These are phyloP conservation scores for Dolichotis patagonum DNA, from an alignment of 2,113 vertebrate species.

Conservation along the genomic window DNA sequence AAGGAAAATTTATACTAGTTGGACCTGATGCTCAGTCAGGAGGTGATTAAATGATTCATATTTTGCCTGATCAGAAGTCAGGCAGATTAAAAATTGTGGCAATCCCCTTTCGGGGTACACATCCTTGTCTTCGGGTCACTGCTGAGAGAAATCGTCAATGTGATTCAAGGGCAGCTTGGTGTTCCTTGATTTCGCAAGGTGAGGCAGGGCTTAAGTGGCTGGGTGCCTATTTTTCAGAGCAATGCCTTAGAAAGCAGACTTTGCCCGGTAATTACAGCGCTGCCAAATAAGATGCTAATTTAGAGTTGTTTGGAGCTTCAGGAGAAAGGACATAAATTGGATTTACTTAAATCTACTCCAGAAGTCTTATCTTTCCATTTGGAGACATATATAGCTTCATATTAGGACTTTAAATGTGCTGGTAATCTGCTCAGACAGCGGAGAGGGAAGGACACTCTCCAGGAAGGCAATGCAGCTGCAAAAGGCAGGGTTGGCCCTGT, in stretches of 20 bases:
- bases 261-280: slow-evolving; percentile 34
- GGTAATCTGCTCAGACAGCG: neutral
- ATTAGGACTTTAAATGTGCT: slow-evolving; percentile 30
- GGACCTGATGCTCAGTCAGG: slow-evolving; percentile 56
- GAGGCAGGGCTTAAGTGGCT: slow-evolving; percentile 47
- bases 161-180: slow-evolving; percentile 63
- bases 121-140: slow-evolving; percentile 21
- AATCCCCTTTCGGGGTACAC: neutral
- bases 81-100: slow-evolving; percentile 59
- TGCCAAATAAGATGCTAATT: slow-evolving; percentile 64
- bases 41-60: slow-evolving; percentile 71
- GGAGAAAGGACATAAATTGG: slow-evolving; percentile 31
- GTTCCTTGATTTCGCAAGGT: slow-evolving; percentile 36
- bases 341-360: slow-evolving; percentile 65
- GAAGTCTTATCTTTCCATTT: slow-evolving; percentile 57
- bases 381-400: slow-evolving; percentile 27
- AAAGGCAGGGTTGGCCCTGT: neutral
- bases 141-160: slow-evolving; percentile 44
- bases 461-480: neutral
- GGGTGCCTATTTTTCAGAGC: slow-evolving; percentile 43
- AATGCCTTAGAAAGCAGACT: slow-evolving; percentile 19
- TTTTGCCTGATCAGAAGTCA: slow-evolving; percentile 67
- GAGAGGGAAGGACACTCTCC: neutral
- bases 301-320: slow-evolving; percentile 64
- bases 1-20: slow-evolving; percentile 71